Evolutionary conservation across 2,797 vertebrate genomes (phyloP).

Genomic region (Cynodonichthys magdalenae): DNA sequence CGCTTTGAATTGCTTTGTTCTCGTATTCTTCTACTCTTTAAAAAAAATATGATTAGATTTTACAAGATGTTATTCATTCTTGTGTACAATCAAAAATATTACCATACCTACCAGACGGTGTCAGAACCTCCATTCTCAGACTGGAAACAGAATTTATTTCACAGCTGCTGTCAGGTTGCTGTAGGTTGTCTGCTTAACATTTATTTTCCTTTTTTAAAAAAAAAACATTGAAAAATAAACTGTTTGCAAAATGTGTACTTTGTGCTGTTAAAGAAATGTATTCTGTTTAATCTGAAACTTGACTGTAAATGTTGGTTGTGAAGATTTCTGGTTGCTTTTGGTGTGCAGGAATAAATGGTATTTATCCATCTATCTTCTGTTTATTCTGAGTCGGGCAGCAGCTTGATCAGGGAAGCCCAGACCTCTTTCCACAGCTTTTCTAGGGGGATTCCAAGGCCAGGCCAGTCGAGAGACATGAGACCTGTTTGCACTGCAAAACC

Average conservation of each 20-base stretch:
- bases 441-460: too few relatives aligned
- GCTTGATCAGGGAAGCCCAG: too few relatives aligned
- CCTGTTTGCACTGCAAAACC: too few relatives aligned
- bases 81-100: constrained; percentile 1
- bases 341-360: too few relatives aligned
- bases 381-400: too few relatives aligned
- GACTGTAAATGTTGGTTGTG: too few relatives aligned
- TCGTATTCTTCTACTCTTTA: neutral
- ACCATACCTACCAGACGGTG: neutral
- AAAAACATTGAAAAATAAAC: constrained; percentile 19
- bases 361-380: too few relatives aligned
- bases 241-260: constrained; percentile 22
- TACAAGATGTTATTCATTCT: constrained; percentile 15
- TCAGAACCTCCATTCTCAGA: constrained; percentile 1
- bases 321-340: too few relatives aligned
- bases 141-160: neutral
- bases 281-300: too few relatives aligned
- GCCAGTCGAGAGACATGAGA: too few relatives aligned
- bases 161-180: neutral
- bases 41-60: constrained; percentile 1
- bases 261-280: neutral
- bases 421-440: too few relatives aligned
- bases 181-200: constrained; percentile 3
- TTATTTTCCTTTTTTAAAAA: constrained; percentile 8
- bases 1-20: neutral